Conservation (phyloP, 2,888 invertebrate species). For the Heliothis peltigera region DNA sequence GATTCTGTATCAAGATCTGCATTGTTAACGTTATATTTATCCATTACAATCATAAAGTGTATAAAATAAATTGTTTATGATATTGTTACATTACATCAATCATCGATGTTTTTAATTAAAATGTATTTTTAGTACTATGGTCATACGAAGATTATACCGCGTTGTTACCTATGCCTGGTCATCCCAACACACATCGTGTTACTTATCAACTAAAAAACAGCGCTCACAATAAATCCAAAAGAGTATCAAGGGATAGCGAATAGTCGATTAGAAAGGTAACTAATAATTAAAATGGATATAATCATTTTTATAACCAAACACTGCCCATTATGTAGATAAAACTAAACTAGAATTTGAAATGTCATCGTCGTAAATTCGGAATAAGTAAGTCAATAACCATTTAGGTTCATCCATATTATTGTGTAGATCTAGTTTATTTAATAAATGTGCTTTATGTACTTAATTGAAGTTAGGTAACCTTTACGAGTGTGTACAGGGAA, state of each 20-base stretch:
- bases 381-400: no score
- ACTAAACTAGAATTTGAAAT: neutral
- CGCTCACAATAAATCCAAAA: neutral
- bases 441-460: constrained; percentile 10
- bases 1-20: neutral
- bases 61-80: neutral
- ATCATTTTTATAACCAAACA: constrained; percentile 1
- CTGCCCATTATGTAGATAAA: constrained; percentile 5
- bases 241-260: neutral
- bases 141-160: neutral
- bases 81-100: neutral
- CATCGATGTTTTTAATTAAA: neutral
- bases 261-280: neutral
- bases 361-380: neutral
- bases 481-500: neutral
- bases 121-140: no score
- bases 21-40: constrained; percentile 4
- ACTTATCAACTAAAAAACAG: neutral
- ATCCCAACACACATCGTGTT: neutral
- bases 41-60: neutral
- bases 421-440: neutral
- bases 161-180: constrained; percentile 2
- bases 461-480: no score
- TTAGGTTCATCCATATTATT: neutral
- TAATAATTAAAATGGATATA: neutral